Conservation (phyloP, 2,797 vertebrate genomes). For the Microctenopoma lineatum region DNA sequence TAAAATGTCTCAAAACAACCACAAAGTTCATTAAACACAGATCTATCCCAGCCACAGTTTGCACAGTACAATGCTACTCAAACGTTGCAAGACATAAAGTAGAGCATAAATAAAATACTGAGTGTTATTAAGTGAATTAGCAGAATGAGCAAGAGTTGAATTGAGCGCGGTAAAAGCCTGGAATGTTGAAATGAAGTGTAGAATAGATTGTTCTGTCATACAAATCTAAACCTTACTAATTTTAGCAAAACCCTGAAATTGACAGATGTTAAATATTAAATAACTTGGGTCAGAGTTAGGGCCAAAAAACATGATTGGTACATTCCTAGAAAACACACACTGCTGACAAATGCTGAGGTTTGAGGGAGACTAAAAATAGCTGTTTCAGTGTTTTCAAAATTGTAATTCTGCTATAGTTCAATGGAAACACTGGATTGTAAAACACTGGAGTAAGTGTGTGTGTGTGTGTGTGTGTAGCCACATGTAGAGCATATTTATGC, state of each 20-base stretch:
- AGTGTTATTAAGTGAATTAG: background rate
- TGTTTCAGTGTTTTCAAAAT: conserved; percentile 6
- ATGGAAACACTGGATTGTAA: conserved; percentile 23
- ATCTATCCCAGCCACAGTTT: conserved; percentile 8
- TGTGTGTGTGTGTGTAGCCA: background rate
- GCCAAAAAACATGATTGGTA: conserved; percentile 9
- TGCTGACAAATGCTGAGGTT: conserved; percentile 13
- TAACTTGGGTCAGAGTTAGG: conserved; percentile 1
- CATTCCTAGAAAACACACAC: conserved; percentile 25
- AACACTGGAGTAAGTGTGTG: conserved; percentile 7
- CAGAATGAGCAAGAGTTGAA: background rate
- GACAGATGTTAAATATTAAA: conserved; percentile 18
- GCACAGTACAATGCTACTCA: background rate
- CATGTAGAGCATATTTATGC: conserved; percentile 20
- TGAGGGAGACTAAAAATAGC: conserved; percentile 25
- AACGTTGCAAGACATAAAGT: background rate
- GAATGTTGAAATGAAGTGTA: background rate
- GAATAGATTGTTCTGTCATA: background rate
- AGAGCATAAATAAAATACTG: background rate
- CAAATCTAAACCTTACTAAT: background rate
- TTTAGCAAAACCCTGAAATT: background rate
- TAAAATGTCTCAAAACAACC: background rate
- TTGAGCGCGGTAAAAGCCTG: background rate
- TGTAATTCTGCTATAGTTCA: conserved; percentile 9
- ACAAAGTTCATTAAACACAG: background rate